Percentiles rank a stretch among this genome's conserved stretches.
Evolutionary conservation across 2,888 invertebrate genomes (phyloP).

Genomic region (Escarpia spicata): DNA sequence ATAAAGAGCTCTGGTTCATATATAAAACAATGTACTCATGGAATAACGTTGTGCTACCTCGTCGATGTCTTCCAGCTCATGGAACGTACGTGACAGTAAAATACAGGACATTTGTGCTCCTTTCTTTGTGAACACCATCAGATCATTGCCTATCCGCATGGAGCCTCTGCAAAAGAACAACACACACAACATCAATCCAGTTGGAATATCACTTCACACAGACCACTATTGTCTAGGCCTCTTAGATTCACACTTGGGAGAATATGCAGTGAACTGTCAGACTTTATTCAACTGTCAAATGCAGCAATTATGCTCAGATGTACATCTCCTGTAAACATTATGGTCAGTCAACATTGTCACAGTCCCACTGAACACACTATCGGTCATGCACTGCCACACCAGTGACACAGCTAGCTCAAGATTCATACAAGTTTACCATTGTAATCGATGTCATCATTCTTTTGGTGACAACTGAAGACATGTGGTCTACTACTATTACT

Average conservation of each 20-base stretch:
- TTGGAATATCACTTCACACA: neutral
- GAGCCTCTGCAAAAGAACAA: conserved; percentile 61
- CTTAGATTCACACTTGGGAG: too few species aligned
- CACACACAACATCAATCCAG: neutral
- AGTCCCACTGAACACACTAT: too few species aligned
- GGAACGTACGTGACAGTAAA: conserved; percentile 67
- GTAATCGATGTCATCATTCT: too few species aligned
- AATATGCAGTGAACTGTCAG: too few species aligned
- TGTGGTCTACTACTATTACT: too few species aligned
- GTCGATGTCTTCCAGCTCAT: conserved; percentile 64
- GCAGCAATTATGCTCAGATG: neutral
- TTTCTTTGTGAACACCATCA: conserved; percentile 68
- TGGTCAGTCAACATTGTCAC: neutral
- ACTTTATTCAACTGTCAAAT: neutral
- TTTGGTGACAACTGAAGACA: too few species aligned
- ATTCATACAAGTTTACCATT: too few species aligned
- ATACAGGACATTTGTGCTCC: conserved; percentile 63
- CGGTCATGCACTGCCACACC: too few species aligned
- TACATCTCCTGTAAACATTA: conserved; percentile 6
- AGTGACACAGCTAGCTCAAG: too few species aligned
- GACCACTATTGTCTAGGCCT: too few species aligned
- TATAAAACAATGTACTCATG: too few species aligned
- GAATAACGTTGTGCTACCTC: conserved; percentile 53
- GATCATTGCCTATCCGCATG: conserved; percentile 67
- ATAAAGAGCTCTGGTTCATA: too few species aligned